These are phyloP conservation scores for Hemitrygon akajei DNA, from an alignment of 2,797 vertebrate genomes.

Conservation along the genomic window DNA sequence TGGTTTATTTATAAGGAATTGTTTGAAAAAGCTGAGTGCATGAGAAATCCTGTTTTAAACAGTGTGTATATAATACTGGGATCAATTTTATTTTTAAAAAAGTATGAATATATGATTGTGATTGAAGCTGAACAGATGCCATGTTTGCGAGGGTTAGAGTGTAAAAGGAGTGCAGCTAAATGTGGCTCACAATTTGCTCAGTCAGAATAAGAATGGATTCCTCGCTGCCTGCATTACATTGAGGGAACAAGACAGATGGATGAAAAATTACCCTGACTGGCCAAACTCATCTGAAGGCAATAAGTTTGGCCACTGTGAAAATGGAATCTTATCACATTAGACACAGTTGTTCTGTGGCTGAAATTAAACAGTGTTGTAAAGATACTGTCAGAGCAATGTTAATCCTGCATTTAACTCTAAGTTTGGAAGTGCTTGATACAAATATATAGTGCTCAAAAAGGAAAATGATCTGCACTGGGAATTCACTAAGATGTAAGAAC, in stretches of 20 bases:
- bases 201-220: neutral
- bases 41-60: neutral
- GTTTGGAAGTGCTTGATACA: neutral
- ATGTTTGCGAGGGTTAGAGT: neutral
- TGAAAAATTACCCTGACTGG: neutral
- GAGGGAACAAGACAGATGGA: neutral
- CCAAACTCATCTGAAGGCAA: neutral
- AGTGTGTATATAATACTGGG: neutral
- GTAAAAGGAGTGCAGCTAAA: neutral
- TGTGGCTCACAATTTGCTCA: neutral
- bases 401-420: neutral
- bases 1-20: neutral
- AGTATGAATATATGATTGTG: neutral
- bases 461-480: neutral
- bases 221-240: neutral
- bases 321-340: neutral
- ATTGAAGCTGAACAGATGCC: slow-evolving; percentile 10
- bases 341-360: neutral
- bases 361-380: neutral
- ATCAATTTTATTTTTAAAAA: neutral
- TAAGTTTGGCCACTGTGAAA: neutral
- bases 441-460: neutral
- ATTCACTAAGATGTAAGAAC: neutral
- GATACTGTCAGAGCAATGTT: neutral
- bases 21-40: neutral